A percentile compares a stretch with the other conserved stretches of the same genome.
Conservation (phyloP, 2,888 invertebrate genomes). For the Andricus quercusramuli region DNA sequence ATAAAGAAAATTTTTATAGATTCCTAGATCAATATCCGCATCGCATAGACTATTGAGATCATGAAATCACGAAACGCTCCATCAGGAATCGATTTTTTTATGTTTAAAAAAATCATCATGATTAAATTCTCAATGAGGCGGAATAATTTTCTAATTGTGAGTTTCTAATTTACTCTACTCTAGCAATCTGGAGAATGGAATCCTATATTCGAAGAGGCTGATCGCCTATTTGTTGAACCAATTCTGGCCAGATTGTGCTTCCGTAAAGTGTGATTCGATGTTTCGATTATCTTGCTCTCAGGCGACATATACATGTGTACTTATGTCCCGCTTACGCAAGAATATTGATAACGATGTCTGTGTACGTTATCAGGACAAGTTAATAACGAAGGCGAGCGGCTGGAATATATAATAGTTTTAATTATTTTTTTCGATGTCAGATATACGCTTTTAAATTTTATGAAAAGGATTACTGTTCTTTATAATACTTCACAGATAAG, state of each 20-base stretch:
- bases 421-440: conserved; percentile 22
- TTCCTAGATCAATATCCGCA: no score
- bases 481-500: background rate
- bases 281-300: conserved; percentile 59
- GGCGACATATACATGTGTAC: conserved; percentile 45
- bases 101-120: background rate
- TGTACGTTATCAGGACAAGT: conserved; percentile 2
- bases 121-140: background rate
- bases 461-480: conserved; percentile 35
- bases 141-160: conserved; percentile 24
- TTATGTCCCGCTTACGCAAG: conserved; percentile 27
- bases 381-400: conserved; percentile 22
- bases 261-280: conserved; percentile 57
- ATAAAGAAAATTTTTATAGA: no score
- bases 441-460: conserved; percentile 24
- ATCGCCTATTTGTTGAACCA: conserved; percentile 48
- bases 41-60: no score
- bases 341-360: conserved; percentile 21
- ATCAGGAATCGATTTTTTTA: background rate
- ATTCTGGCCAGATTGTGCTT: conserved; percentile 42
- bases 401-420: conserved; percentile 27
- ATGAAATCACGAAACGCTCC: no score
- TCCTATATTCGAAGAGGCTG: conserved; percentile 15
- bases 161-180: conserved; percentile 26
- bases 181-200: conserved; percentile 6